Conservation (phyloP, 2,113 vertebrate genomes). For the Psilopsiagon aymara region DNA sequence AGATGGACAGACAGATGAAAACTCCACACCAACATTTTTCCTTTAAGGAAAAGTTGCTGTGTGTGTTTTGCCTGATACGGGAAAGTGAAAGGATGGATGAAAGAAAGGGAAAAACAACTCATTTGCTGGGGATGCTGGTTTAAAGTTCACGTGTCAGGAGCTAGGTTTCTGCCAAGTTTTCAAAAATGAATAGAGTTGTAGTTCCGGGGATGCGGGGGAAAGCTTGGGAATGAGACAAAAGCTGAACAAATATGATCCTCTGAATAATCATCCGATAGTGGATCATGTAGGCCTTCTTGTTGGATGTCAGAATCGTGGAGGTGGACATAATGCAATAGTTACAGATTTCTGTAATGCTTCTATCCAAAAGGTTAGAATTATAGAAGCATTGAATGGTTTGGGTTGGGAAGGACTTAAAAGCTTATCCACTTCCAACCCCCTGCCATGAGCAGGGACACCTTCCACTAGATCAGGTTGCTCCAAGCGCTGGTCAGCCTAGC, state of each 20-base stretch:
- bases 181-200: not conserved
- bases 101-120: not conserved
- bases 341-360: not conserved
- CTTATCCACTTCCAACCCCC: not conserved
- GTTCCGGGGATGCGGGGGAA: not conserved
- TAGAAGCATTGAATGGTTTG: not conserved
- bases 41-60: not conserved
- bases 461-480: not conserved
- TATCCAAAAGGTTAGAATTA: not conserved
- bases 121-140: not conserved
- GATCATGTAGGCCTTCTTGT: not conserved
- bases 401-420: not conserved
- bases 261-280: not conserved
- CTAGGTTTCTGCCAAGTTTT: not conserved
- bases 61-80: not conserved
- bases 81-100: not conserved
- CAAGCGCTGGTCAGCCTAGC: not conserved
- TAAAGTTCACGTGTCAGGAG: not conserved
- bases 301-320: fast-evolving
- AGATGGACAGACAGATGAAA: not conserved
- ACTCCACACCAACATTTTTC: fast-evolving
- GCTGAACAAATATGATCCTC: not conserved
- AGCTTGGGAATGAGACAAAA: not conserved
- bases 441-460: not conserved
- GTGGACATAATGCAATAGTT: not conserved